phyloP scores from a whole-genome alignment of 2,113 vertebrate species.

The Carollia perspicillata region DNA sequence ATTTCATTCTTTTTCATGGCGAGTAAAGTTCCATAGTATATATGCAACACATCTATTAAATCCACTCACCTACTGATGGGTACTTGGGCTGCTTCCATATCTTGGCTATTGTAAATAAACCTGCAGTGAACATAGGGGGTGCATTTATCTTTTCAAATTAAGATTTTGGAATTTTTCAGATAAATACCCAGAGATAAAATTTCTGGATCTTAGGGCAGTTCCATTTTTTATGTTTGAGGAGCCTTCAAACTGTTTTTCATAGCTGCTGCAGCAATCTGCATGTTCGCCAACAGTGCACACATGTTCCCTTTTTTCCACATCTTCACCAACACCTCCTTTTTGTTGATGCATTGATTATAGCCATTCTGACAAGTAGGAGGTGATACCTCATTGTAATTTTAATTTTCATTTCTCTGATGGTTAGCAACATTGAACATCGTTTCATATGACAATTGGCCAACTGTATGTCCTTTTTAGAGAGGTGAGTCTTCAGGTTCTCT shows the following conservation, averaged over 20 bases:
- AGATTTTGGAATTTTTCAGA: not conserved
- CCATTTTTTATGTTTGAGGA: not conserved
- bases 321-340: not conserved
- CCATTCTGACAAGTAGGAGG: no score
- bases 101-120: no score
- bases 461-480: not conserved
- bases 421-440: not conserved
- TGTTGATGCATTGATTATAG: no score
- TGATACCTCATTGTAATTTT: no score
- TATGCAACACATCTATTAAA: not conserved
- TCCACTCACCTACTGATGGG: not conserved
- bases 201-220: not conserved
- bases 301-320: not conserved
- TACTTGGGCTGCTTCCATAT: not conserved
- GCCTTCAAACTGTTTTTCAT: not conserved
- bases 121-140: not conserved
- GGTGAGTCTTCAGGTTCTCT: not conserved
- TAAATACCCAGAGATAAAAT: not conserved
- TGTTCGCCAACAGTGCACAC: not conserved
- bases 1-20: not conserved
- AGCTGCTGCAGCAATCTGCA: not conserved
- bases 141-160: not conserved
- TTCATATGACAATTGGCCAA: not conserved
- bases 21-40: not conserved
- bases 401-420: no score